Evolutionary conservation across 2,113 vertebrate genomes (phyloP), one percentile per base, ranked within the genome.

Genomic region (Sander vitreus): DNA sequence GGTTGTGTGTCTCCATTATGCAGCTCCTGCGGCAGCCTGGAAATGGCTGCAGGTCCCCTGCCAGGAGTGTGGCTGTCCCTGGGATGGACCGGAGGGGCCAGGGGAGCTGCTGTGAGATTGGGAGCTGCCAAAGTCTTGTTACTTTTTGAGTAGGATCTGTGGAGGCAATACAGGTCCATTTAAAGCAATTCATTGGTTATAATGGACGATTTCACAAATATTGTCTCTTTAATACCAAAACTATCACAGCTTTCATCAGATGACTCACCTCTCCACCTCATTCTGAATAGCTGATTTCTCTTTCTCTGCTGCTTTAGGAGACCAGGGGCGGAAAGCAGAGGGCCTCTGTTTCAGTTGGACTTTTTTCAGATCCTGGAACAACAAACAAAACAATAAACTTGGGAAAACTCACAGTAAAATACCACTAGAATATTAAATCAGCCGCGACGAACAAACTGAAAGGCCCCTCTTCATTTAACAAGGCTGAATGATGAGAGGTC

Each of bases 91-190:
- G 51, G 67, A 80, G 96, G 93, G 77, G 60, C 89, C 65, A 87
- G 33, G 0, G 97, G 96, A 7, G 95, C 94, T 4, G 96, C 93
- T 12, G 96, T 95, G 83, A 95, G 95, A 0, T 96, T 97, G 90
- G 96, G 95, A 11, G 95, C 95, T 82, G 94, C 95, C 0, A 95
- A 90, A 0, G 89, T 95, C 92, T 98, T 97, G 14, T 96, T 96
- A 85, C 93, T 96, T 93, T 97, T 98, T 86, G 96, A 96, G 75
- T 93, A 96, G 43, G 96, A 96, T 77, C 94, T 95, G 75, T 16
- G 33, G 16, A 62, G 27, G 21, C n/a, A 79, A 48, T 12, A 51
- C 15, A 75, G 4, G 10, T 12, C 30, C 2, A 33, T 81, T 67
- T 72, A 33, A 80, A 75, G 15, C 7, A 55, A 53, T 73, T 53